These are phyloP conservation scores for Acanthosepion pharaonis DNA, from an alignment of 2,888 invertebrate species.

Conservation along the genomic window DNA sequence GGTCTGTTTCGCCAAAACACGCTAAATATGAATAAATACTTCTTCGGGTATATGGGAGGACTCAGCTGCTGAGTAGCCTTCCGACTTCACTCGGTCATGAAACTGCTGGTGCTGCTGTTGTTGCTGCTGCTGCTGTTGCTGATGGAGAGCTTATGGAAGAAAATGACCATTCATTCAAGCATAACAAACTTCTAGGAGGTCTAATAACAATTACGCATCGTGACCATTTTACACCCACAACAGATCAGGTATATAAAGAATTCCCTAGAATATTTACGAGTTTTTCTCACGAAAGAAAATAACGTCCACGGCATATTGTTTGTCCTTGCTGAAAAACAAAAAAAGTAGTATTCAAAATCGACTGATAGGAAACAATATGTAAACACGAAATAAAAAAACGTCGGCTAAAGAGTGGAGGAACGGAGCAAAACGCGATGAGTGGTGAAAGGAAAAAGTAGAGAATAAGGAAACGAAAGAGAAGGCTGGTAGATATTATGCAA, in stretches of 20 bases:
- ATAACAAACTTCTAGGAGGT: neutral
- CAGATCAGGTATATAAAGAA: neutral
- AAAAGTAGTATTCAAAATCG: neutral
- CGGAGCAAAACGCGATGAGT: no score
- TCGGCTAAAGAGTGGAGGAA: no score
- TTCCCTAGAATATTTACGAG: neutral
- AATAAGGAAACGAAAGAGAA: no score
- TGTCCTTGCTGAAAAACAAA: neutral
- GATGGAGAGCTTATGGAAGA: neutral
- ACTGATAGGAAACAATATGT: neutral
- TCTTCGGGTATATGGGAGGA: no score
- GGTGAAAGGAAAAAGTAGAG: no score
- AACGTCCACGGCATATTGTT: neutral
- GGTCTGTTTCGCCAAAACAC: no score
- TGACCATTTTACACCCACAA: neutral
- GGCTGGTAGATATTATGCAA: no score
- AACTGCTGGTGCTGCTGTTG: no score
- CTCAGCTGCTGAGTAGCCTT: no score
- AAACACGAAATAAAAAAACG: neutral
- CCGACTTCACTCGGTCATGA: no score
- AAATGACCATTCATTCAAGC: neutral
- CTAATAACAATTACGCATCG: neutral
- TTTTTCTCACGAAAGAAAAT: neutral
- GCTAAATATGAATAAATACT: no score
- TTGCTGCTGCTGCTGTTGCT: no score